Evolutionary conservation across 2,888 invertebrate species (phyloP), one percentile per base, ranked within the genome.

Genomic region (Cerceris rybyensis): DNA sequence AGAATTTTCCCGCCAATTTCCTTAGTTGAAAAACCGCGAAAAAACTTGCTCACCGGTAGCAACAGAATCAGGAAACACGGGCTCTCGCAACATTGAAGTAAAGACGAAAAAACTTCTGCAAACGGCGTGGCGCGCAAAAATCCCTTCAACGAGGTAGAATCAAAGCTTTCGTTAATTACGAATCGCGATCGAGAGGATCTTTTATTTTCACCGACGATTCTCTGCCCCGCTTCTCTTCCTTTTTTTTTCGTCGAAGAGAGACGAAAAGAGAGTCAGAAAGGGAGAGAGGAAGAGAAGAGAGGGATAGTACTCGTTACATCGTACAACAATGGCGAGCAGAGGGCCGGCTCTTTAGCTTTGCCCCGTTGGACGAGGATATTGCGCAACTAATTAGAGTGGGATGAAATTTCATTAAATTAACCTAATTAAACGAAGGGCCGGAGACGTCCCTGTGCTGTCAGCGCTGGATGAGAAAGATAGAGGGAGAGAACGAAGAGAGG

Each of bases 381-480:
- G 75, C 73, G 70, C 78, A 81, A 82, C 81, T 82, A 82, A 82
- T 82, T 82, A 82, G 78, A 78, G 68, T 69, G 69, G 81, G 75
- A 81, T 74, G 82, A 82, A 82, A 81, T 81, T 82, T 82, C 82
- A 82, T 82, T 81, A 79, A 82, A 82, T 82, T 81, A 82, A 79
- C 67, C 82, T 78, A 82, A 82, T 82, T 82, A 82, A 82, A 82
- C 74, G 82, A 82, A 75, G 82, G 66, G 76, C 64, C 74, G 71
- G 57, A 42, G 64, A 70, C 63, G 65, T 52, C 63, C 67, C 65
- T 39, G 72, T 66, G 49, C 14, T 66, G 74, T 80, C 80, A 69
- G 73, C 13, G 54, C 9, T 16, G 49, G 50, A 43, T 50, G 68
- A 73, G 66, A 28, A 46, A 9, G 39, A n/a, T 16, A 39, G 14